Percentiles rank a stretch among this genome's conserved stretches.
phyloP scores from a whole-genome alignment of 2,797 vertebrate species.

The Siniperca undulata region DNA sequence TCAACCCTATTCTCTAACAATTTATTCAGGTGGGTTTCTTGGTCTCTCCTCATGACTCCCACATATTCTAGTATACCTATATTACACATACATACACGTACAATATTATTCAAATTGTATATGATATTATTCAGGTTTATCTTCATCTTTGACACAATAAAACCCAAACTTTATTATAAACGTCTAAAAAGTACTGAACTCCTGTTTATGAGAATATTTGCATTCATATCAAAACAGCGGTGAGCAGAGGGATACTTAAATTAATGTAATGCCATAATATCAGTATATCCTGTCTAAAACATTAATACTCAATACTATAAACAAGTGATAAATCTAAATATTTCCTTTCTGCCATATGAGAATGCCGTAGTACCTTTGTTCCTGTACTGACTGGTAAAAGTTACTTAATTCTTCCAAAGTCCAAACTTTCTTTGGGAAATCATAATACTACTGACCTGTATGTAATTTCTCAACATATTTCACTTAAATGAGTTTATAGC shows the following conservation, averaged over 20 bases:
- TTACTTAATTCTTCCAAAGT: background rate
- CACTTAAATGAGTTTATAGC: background rate
- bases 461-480: background rate
- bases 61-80: background rate
- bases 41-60: background rate
- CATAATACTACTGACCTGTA: background rate
- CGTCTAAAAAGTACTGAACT: background rate
- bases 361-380: background rate
- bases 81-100: background rate
- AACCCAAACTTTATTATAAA: background rate
- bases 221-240: background rate
- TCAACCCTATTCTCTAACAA: conserved; percentile 80
- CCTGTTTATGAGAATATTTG: background rate
- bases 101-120: background rate
- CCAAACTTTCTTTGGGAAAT: background rate
- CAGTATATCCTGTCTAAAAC: background rate
- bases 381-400: background rate
- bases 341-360: background rate
- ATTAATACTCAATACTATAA: background rate
- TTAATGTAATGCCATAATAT: background rate
- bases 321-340: background rate
- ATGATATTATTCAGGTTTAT: background rate
- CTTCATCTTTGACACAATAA: conserved; percentile 6
- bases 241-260: background rate
- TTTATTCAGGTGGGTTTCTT: conserved; percentile 76